A percentile compares a stretch with the other conserved stretches of the same genome.
Conservation (phyloP, 1,140 invertebrate species). For the Tribolium castaneum region DNA sequence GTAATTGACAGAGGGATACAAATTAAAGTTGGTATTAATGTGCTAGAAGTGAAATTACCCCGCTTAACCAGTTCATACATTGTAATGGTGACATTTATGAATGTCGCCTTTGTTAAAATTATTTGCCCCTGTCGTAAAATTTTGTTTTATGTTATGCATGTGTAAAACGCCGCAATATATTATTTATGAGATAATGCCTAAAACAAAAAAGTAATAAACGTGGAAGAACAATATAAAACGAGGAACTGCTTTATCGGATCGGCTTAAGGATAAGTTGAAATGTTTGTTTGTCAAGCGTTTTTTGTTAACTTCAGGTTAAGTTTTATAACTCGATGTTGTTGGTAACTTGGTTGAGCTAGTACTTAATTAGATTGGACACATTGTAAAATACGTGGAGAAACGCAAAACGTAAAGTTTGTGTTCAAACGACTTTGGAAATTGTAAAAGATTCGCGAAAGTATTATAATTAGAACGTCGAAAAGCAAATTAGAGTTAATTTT, state of each 20-base stretch:
- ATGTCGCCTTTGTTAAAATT: background rate
- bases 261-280: slow-evolving; percentile 16
- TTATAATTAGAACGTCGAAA: slow-evolving; percentile 17
- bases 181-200: background rate
- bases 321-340: background rate
- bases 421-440: background rate
- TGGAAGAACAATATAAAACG: slow-evolving; percentile 1
- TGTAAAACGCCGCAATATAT: background rate
- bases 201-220: background rate
- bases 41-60: background rate
- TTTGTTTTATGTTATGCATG: background rate
- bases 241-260: slow-evolving; percentile 5
- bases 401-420: slow-evolving; percentile 18
- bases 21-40: background rate
- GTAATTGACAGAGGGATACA: background rate
- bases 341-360: slow-evolving; percentile 10
- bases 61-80: background rate
- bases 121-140: background rate
- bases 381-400: slow-evolving; percentile 22
- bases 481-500: slow-evolving; percentile 30
- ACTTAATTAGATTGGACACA: slow-evolving; percentile 30
- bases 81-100: background rate
- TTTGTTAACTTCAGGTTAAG: slow-evolving; percentile 4
- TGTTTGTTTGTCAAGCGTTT: slow-evolving; percentile 19
- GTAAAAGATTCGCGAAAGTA: background rate